Evolutionary conservation across 2,113 vertebrate species (phyloP).

Genomic region (Phocoena phocoena): DNA sequence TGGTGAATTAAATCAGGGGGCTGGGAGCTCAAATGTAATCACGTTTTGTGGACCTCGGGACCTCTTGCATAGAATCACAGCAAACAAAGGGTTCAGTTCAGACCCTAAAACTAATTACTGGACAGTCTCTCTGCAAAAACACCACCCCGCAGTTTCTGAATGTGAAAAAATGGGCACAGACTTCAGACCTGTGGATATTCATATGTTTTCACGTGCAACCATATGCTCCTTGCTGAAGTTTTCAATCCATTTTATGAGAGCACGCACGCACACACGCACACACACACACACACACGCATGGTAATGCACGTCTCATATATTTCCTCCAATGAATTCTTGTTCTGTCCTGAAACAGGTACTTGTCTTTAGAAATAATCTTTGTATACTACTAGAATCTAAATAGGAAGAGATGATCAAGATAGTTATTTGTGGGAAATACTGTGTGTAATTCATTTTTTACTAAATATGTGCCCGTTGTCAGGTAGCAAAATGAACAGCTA

Average conservation of each 20-base stretch:
- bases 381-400: not conserved
- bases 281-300: fast-evolving
- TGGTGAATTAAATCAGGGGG: not conserved
- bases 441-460: not conserved
- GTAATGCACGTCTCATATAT: fast-evolving
- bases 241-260: not conserved
- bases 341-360: not conserved
- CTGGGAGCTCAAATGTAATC: no score
- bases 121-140: not conserved
- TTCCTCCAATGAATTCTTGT: not conserved
- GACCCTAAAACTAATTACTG: not conserved
- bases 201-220: fast-evolving
- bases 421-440: not conserved
- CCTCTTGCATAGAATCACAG: no score
- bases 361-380: not conserved
- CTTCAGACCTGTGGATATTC: not conserved
- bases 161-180: not conserved
- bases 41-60: not conserved
- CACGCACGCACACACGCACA: no score
- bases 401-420: no score
- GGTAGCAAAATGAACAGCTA: not conserved
- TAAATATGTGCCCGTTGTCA: no score
- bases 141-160: not conserved
- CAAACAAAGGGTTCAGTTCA: not conserved
- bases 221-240: not conserved